These are phyloP conservation scores for Capromys pilorides DNA, from an alignment of 2,797 vertebrate species.

Conservation along the genomic window DNA sequence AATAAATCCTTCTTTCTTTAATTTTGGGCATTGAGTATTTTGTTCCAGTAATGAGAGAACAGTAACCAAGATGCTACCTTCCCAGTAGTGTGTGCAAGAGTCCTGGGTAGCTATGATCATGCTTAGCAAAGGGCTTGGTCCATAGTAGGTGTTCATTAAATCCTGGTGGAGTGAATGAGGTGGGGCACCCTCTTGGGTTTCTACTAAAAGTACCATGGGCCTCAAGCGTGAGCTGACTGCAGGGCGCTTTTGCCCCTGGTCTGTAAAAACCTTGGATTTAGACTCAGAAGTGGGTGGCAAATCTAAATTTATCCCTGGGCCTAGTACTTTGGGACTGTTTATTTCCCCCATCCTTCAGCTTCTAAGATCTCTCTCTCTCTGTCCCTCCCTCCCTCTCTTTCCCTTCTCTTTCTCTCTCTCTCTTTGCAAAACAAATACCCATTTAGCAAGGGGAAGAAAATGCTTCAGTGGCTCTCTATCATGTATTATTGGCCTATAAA, in stretches of 20 bases:
- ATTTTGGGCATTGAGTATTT: too few species aligned
- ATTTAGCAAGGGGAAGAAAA: not conserved
- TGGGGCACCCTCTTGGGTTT: not conserved
- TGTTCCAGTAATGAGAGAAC: too few species aligned
- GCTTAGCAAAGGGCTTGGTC: not conserved
- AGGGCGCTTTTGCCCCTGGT: not conserved
- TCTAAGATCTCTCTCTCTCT: not conserved
- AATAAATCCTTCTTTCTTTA: too few species aligned
- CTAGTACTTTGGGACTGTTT: not conserved
- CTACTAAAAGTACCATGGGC: not conserved
- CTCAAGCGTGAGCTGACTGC: not conserved
- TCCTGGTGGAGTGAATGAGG: not conserved
- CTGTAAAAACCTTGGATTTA: not conserved
- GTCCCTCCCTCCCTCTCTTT: not conserved
- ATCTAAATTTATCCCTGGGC: not conserved
- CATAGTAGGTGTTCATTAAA: not conserved
- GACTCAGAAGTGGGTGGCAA: not conserved
- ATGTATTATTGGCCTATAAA: not conserved
- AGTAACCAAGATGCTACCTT: not conserved
- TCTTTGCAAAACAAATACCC: conserved; percentile 24
- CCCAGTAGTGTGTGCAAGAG: accelerated
- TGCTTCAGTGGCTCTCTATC: not conserved
- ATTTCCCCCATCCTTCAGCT: not conserved
- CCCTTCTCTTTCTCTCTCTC: too few species aligned
- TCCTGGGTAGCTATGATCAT: not conserved